Percentiles rank a stretch among this genome's conserved stretches.
Conservation (phyloP, 2,113 vertebrate species). For the Tachycineta bicolor region DNA sequence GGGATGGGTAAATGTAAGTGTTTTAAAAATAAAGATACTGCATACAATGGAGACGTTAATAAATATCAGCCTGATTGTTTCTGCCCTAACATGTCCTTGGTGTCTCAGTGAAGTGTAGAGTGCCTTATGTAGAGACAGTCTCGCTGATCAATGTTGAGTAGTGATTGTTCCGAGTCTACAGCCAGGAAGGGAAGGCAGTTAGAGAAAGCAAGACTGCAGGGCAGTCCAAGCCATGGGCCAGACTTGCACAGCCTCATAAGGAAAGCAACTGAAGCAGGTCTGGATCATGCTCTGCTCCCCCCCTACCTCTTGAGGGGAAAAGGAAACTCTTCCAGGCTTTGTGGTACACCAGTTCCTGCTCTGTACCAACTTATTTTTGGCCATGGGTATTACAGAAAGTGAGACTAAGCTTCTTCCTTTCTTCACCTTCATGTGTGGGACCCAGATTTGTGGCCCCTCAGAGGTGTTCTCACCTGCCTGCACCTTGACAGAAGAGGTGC, state of each 20-base stretch:
- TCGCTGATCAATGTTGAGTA: neutral
- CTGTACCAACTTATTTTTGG: neutral
- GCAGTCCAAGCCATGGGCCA: neutral
- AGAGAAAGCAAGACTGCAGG: neutral
- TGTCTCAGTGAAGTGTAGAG: neutral
- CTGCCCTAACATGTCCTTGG: neutral
- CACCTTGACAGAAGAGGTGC: rapidly evolving
- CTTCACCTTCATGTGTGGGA: neutral
- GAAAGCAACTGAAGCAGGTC: neutral
- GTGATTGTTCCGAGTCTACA: rapidly evolving
- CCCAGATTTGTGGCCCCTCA: neutral
- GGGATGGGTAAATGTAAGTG: neutral
- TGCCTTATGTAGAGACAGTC: neutral
- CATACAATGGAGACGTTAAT: neutral
- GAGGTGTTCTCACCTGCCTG: neutral
- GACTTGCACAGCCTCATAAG: neutral
- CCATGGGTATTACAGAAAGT: neutral
- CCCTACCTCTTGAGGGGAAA: neutral
- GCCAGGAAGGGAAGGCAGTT: neutral
- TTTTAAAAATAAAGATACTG: neutral
- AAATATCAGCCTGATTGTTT: neutral
- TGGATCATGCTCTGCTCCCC: neutral
- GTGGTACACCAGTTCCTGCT: neutral
- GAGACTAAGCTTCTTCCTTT: neutral
- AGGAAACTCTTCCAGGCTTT: neutral